These are phyloP conservation scores for Tinea pellionella DNA, from an alignment of 2,888 invertebrate species.

Conservation along the genomic window DNA sequence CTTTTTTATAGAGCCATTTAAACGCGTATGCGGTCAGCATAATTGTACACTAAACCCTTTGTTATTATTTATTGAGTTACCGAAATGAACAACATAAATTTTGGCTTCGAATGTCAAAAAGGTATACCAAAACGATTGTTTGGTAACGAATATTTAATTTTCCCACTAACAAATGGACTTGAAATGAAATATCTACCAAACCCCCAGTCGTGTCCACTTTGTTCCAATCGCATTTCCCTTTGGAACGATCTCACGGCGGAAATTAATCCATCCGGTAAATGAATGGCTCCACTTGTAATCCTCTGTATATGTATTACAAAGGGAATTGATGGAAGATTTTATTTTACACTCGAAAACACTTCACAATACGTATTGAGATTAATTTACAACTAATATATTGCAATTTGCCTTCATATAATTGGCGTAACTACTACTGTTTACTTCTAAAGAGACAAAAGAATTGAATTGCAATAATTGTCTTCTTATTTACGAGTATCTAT, in stretches of 20 bases:
- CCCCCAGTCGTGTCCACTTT: constrained; percentile 27
- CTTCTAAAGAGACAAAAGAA: too few species aligned
- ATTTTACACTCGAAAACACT: background rate
- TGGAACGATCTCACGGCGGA: constrained; percentile 62
- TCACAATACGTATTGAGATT: too few species aligned
- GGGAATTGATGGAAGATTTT: constrained; percentile 21
- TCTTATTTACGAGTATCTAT: too few species aligned
- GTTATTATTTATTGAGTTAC: background rate
- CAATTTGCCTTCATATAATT: too few species aligned
- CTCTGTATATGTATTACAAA: constrained; percentile 20
- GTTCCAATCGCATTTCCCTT: constrained; percentile 65
- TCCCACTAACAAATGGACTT: constrained; percentile 34
- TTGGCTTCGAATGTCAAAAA: background rate
- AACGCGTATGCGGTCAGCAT: background rate
- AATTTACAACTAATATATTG: too few species aligned
- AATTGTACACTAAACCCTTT: background rate
- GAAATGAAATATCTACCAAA: constrained; percentile 46
- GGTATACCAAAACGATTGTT: background rate
- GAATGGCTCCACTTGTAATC: constrained; percentile 51
- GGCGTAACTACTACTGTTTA: too few species aligned
- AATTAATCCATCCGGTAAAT: constrained; percentile 66
- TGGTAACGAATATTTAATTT: constrained; percentile 13
- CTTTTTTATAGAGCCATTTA: background rate
- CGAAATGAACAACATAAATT: background rate
- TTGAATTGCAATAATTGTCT: too few species aligned